Percentiles rank a stretch among this genome's conserved stretches.
phyloP scores from a whole-genome alignment of 1,140 invertebrate genomes.

The Mylabris phalerata region DNA sequence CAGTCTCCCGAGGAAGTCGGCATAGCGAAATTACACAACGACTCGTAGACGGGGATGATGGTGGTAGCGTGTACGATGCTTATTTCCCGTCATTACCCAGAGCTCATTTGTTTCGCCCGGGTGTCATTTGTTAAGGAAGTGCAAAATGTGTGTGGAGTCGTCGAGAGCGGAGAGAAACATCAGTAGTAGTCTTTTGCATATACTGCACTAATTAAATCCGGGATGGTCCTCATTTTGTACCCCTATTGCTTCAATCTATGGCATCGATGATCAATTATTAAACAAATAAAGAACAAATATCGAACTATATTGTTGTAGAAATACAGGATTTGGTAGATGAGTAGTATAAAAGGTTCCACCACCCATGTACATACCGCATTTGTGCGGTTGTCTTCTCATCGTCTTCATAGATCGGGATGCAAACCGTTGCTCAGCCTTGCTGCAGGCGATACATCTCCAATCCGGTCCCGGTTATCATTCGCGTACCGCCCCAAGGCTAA shows the following conservation, averaged over 20 bases:
- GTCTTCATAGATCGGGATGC: constrained; percentile 21
- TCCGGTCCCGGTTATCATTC: constrained; percentile 38
- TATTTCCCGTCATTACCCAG: constrained; percentile 16
- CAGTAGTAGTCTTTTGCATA: no score
- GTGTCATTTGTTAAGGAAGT: constrained; percentile 17
- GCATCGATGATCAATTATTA: no score
- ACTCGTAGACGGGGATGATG: constrained; percentile 5
- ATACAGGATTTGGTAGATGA: neutral
- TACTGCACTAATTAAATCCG: no score
- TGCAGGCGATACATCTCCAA: constrained; percentile 34
- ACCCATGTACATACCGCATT: neutral
- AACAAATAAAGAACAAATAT: no score
- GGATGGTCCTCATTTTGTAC: no score
- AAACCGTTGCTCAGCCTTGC: constrained; percentile 29
- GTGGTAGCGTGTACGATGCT: constrained; percentile 4
- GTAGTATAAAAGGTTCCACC: neutral
- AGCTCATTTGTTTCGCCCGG: constrained; percentile 16
- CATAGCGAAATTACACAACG: constrained; percentile 14
- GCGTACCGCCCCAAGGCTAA: constrained; percentile 40
- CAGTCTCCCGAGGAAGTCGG: constrained; percentile 14
- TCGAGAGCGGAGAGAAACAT: neutral
- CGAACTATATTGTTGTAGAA: no score
- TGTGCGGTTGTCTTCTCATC: constrained; percentile 1
- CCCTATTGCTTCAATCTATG: no score
- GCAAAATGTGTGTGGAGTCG: constrained; percentile 11